These are phyloP conservation scores for Trichogramma evanescens DNA, from an alignment of 2,888 invertebrate species.

Conservation along the genomic window DNA sequence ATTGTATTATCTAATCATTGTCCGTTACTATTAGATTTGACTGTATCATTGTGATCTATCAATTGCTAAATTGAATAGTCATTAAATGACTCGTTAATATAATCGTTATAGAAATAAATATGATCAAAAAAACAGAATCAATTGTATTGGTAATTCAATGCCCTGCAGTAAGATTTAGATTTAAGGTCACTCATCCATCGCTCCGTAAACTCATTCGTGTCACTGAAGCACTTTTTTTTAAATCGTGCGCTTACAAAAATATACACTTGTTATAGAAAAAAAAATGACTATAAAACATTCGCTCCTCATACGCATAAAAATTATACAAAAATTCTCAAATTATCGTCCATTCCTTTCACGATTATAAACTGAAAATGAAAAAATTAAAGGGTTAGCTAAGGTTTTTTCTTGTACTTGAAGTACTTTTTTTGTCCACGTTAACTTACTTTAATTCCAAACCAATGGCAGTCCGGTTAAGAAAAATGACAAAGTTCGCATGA, in stretches of 20 bases:
- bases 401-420: no score
- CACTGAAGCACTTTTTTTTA: no score
- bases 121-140: constrained; percentile 20
- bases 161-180: no score
- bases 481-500: constrained; percentile 38
- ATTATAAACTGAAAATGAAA: not conserved
- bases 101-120: constrained; percentile 14
- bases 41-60: constrained; percentile 11
- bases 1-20: constrained; percentile 11
- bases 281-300: no score
- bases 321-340: no score
- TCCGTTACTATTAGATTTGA: constrained; percentile 5
- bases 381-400: not conserved
- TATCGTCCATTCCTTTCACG: not conserved
- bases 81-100: constrained; percentile 14
- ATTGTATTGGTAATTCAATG: not conserved
- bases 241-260: no score
- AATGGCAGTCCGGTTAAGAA: constrained; percentile 14
- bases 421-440: no score
- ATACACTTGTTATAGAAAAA: no score
- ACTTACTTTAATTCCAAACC: constrained; percentile 1
- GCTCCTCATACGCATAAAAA: no score
- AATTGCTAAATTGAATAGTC: constrained; percentile 14
- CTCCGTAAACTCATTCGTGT: no score
- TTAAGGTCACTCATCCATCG: no score